A percentile compares a stretch with the other conserved stretches of the same genome.
phyloP scores from a whole-genome alignment of 2,113 vertebrate species.

The Porphyrio hochstetteri region DNA sequence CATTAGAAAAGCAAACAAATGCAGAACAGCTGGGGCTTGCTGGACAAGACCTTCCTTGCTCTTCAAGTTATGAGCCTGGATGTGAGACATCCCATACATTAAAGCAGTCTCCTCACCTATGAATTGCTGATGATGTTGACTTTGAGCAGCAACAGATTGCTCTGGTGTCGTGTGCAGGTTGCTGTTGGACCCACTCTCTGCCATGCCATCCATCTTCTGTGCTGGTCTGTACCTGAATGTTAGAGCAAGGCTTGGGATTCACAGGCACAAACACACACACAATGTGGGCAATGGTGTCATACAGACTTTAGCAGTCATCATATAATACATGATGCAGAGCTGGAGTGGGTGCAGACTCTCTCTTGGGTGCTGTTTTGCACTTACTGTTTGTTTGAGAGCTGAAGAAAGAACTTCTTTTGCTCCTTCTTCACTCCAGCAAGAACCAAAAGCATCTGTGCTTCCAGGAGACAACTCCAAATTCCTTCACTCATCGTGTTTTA shows the following conservation, averaged over 20 bases:
- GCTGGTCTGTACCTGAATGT: slow-evolving; percentile 85
- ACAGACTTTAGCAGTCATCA: accelerated
- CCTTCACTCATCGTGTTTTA: background rate
- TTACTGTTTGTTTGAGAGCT: background rate
- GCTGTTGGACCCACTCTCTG: slow-evolving; percentile 82
- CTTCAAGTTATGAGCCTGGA: background rate
- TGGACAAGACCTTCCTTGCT: background rate
- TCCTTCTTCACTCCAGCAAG: background rate
- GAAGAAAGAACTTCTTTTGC: background rate
- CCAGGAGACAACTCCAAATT: background rate
- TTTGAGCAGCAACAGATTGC: slow-evolving; percentile 90
- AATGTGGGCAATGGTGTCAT: accelerated
- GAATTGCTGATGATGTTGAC: slow-evolving; percentile 97
- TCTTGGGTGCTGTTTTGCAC: background rate
- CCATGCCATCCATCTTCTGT: slow-evolving; percentile 90
- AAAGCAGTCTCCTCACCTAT: slow-evolving; percentile 81
- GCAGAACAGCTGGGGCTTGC: background rate
- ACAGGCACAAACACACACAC: accelerated
- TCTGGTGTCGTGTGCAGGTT: slow-evolving; percentile 84
- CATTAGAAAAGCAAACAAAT: background rate
- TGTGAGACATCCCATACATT: accelerated
- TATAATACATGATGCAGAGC: background rate
- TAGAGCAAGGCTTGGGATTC: background rate
- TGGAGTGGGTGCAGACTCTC: background rate
- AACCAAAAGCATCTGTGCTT: background rate